Percentiles rank a stretch among this genome's conserved stretches.
phyloP scores from a whole-genome alignment of 2,797 vertebrate species.

The Staurois parvus region DNA sequence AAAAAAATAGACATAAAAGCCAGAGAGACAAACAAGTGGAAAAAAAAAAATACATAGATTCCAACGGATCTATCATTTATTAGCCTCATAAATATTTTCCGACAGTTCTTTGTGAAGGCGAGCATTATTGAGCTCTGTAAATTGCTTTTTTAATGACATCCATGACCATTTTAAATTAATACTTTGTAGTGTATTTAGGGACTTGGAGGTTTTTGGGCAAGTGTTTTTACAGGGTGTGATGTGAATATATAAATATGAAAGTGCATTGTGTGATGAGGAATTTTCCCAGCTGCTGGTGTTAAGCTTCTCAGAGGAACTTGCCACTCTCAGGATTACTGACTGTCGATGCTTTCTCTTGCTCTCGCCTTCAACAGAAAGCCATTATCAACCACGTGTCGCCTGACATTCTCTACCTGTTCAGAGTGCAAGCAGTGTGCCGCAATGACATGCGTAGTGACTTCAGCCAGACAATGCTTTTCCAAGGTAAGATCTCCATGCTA shows the following conservation, averaged over 20 bases:
- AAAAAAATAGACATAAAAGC: constrained; percentile 50
- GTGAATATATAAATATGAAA: constrained; percentile 33
- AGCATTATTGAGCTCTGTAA: constrained; percentile 55
- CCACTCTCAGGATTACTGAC: not conserved
- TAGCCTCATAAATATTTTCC: constrained; percentile 53
- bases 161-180: constrained; percentile 57
- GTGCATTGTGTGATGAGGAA: not conserved
- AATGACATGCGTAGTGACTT: constrained; percentile 98
- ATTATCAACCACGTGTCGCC: constrained; percentile 92
- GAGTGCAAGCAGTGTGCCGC: constrained; percentile 93
- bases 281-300: not conserved
- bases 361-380: constrained; percentile 83
- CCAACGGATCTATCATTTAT: constrained; percentile 50
- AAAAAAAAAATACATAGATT: constrained; percentile 53
- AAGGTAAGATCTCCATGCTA: constrained; percentile 84
- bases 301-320: not conserved
- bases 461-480: constrained; percentile 97
- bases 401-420: constrained; percentile 95
- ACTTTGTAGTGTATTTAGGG: constrained; percentile 55
- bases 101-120: constrained; percentile 47
- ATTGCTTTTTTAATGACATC: constrained; percentile 62
- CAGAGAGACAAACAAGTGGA: constrained; percentile 46
- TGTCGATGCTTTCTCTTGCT: not conserved
- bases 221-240: constrained; percentile 20
- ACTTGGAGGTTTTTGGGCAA: constrained; percentile 38